Percentiles rank a stretch among this genome's conserved stretches.
These are phyloP conservation scores for Salminus brasiliensis DNA, from an alignment of 2,113 vertebrate genomes.

Conservation along the genomic window DNA sequence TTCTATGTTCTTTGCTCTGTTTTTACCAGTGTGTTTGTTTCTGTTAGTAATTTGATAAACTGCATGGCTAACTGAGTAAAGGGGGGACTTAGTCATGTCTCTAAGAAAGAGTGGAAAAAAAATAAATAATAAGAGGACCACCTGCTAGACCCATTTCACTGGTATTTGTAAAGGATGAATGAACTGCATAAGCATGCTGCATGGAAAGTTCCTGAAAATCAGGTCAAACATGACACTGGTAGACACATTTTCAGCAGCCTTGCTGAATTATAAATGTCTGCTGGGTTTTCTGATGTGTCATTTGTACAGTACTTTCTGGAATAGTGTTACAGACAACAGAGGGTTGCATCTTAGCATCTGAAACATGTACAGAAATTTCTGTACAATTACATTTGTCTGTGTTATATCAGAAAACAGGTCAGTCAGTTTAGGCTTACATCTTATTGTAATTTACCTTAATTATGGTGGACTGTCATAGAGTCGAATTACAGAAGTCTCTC, in stretches of 20 bases:
- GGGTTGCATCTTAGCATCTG: not conserved
- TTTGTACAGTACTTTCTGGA: not conserved
- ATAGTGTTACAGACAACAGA: not conserved
- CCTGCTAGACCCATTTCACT: constrained; percentile 37
- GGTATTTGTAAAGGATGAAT: constrained; percentile 40
- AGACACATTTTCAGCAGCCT: constrained; percentile 1
- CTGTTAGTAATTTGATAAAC: not conserved
- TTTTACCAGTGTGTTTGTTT: not conserved
- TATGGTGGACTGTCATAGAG: not conserved
- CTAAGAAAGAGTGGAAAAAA: constrained; percentile 7
- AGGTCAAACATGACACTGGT: constrained; percentile 12
- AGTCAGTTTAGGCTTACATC: not conserved
- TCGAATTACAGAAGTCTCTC: constrained; percentile 32
- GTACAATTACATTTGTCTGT: not conserved
- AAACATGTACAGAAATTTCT: not conserved
- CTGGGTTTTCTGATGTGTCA: not conserved
- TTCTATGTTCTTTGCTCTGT: not conserved
- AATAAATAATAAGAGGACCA: constrained; percentile 46
- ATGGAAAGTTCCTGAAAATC: constrained; percentile 11
- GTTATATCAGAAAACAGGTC: not conserved
- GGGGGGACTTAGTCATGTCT: constrained; percentile 3
- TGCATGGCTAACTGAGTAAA: not conserved
- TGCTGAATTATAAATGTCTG: not conserved
- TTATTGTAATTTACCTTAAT: not conserved
- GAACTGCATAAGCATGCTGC: constrained; percentile 41